A percentile compares a stretch with the other conserved stretches of the same genome.
Evolutionary conservation across 2,888 invertebrate species (phyloP).

Genomic region (Lymantria monacha): DNA sequence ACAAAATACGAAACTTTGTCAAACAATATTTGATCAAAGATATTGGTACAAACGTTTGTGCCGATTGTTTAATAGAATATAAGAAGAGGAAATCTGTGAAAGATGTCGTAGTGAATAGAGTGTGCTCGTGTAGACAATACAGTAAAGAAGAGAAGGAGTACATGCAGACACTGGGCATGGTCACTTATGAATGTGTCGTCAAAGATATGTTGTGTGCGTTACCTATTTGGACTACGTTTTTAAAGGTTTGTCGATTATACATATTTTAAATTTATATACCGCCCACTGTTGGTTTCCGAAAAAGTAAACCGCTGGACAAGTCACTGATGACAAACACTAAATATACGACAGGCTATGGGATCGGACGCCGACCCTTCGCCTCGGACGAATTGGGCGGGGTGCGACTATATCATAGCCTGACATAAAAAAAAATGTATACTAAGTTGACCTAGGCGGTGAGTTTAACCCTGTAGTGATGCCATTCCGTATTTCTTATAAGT

Average conservation of each 20-base stretch:
- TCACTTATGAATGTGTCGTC: constrained; percentile 91
- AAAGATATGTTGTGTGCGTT: constrained; percentile 90
- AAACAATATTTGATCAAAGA: constrained; percentile 83
- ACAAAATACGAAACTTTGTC: constrained; percentile 86
- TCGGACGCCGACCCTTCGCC: too few relatives aligned
- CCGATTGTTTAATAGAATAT: constrained; percentile 43
- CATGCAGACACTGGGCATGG: constrained; percentile 83
- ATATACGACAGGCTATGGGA: too few relatives aligned
- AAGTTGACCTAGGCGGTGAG: too few relatives aligned
- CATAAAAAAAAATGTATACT: too few relatives aligned
- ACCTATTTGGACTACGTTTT: constrained; percentile 86
- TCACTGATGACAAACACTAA: too few relatives aligned
- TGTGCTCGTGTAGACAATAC: constrained; percentile 55
- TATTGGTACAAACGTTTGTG: constrained; percentile 34
- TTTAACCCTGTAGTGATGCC: too few relatives aligned
- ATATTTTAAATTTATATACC: too few relatives aligned
- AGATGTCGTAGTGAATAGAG: constrained; percentile 39
- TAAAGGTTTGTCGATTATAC: constrained; percentile 78
- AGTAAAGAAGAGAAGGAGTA: constrained; percentile 74
- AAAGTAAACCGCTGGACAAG: too few relatives aligned
- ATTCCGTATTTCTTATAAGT: too few relatives aligned
- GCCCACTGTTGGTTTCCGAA: too few relatives aligned
- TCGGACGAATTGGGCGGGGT: too few relatives aligned
- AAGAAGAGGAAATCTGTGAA: constrained; percentile 42
- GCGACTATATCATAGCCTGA: too few relatives aligned